Base-by-base conservation (phyloP, 2,797 vertebrate species). In the Enteromius thamalakanensis region DNA sequence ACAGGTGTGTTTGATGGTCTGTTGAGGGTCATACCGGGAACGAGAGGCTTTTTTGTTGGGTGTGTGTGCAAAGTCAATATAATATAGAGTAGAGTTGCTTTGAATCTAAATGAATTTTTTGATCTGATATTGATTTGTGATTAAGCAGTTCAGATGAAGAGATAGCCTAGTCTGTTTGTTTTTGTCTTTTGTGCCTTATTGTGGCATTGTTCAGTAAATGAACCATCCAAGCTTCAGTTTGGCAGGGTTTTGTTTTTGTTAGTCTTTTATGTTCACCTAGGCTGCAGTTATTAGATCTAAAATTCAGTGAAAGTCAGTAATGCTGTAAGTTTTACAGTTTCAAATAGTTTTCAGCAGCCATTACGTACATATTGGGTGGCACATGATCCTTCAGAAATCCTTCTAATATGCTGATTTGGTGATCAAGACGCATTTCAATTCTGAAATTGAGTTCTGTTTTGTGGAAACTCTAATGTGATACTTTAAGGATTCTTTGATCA, bases 1-100 rank as follows among this genome's bases (percentile, higher is more conserved):
- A 90, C 94, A 94, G 93, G 92, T 94, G 94, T 94, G 91, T 94
- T 92, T 94, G 91, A 92, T 88, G 89, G 90, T 79, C 85, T 89
- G 86, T 79, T 91, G 62, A 79, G 86, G 84, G 85, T 84, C 83
- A 87, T 81, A 84, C 70, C 78, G 6, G 21, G 37, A 32, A 84
- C 79, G 75, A 40, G 29, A 72, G 76, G 79, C 80, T 74, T 83
- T 83, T 79, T 68, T 32, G 60, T 51, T 60, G 67, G 45, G 79
- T 81, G 81, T 82, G 58, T 82, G 76, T 19, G 34, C 17, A 53
- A 29, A 85, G 79, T 88, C 82, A 88, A 88, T 85, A 82, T 55
- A 79, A 47, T 80, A 82, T 60, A 45, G 68, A 86, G 77, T 69
- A 40, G 29, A 51, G n/a, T 77, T 67, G 74, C 74, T 84, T 84